Base-by-base conservation (phyloP, 2,113 vertebrate species). In the Gambusia holbrooki region DNA sequence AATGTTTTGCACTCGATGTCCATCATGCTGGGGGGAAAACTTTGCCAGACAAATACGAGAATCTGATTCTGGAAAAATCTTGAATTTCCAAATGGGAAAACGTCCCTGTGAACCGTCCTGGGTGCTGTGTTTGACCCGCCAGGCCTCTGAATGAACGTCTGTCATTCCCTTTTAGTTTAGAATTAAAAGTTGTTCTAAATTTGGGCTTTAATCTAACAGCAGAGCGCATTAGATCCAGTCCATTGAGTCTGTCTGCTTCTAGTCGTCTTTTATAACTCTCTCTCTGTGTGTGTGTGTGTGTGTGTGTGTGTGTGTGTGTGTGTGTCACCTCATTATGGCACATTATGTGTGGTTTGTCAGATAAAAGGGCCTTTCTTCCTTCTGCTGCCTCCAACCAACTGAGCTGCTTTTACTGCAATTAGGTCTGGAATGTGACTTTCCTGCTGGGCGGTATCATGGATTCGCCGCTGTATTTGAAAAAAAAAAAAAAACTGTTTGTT, bases 371-470 rank as follows among this genome's bases (percentile, higher is more conserved):
- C 71, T 80, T 74, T 82, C 64, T 80, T 79, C 51, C 63, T 45
- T 71, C 63, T 5, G 62, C 79, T 71, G 74, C 72, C 62, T 58
- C 69, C 35, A 32, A 54, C 71, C 33, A 27, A 27, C 74, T 74
- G 82, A 80, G 78, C 66, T 80, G 80, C 83, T 78, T 83, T 81
- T 66, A 84, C 77, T 88, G 77, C 83, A 88, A 81, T 91, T 82
- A 87, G 60, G 37, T 37, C 65, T 81, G 82, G 89, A 88, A 90
- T 91, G 87, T 82, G 73, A 85, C 77, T 88, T 72, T 84, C 75
- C 76, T 76, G 80, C 83, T 71, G 74, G 71, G 78, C 69, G 51
- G 77, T 79, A 79, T 81, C 74, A 66, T 74, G 66, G 72, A 10
- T 19, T 86, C 63, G 4, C 54, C 64, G 40, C 62, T 75, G 69